Evolutionary conservation across 2,797 vertebrate species (phyloP), one percentile per base, ranked within the genome.

Genomic region (Sebastolobus altivelis): DNA sequence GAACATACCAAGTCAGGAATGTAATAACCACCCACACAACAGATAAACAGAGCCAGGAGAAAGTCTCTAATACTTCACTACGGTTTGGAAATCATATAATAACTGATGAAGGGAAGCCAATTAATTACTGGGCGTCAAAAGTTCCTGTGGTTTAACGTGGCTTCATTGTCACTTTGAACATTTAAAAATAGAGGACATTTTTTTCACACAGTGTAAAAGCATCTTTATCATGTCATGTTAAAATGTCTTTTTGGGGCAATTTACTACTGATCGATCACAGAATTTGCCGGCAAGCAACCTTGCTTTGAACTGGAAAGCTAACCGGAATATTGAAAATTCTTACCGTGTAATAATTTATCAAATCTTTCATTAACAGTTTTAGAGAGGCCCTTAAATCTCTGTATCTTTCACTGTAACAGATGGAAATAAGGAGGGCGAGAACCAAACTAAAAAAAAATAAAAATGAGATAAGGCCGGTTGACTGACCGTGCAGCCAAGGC

Each of bases 401-500:
- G 54, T 55, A 14, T 55, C 63, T 71, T 80, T 5, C 35, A 18
- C 69, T 66, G 59, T 9, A 20, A 20, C 62, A 27, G 33, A 65
- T 2, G 27, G 22, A 74, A 54, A 66, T 40, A 63, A 5, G n/a
- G 33, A 49, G 69, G 67, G 65, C 25, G 72, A 77, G 20, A 59
- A 38, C 2, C 12, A 59, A 33, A 76, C 33, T 35, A 16, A 46
- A 37, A 46, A 35, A 25, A 25, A 25, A 25, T 1, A 25, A 25
- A 25, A 25, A 25, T 55, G 43, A 86, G 93, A 94, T 94, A 94
- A 90, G 77, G 52, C 43, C 7, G 83, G 92, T 90, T 95, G 84
- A 95, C 37, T 93, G 94, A 92, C 94, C 92, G 77, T 1, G 27
- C 75, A 85, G 91, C 78, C 94, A 93, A 94, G 92, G 92, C 85